Percentiles rank a stretch among this genome's conserved stretches.
These are phyloP conservation scores for Emesis furor DNA, from an alignment of 2,888 invertebrate species.

Conservation along the genomic window DNA sequence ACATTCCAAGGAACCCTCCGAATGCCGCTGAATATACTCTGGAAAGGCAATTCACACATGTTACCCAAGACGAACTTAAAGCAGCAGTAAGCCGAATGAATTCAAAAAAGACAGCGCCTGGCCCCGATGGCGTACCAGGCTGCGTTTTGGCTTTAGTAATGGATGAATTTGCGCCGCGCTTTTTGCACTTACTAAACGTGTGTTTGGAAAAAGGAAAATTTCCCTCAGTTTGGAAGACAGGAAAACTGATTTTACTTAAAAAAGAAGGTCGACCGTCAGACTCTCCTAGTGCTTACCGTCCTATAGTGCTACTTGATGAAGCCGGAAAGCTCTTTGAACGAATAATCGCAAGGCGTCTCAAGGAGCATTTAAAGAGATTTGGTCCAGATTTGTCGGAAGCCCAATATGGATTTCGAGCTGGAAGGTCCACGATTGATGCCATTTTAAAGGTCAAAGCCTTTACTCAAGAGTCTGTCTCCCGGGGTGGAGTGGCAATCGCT, in stretches of 20 bases:
- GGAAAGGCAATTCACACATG: not conserved
- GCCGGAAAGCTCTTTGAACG: not conserved
- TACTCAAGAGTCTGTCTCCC: not conserved
- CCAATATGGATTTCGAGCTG: not conserved
- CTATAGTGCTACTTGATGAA: slow-evolving; percentile 5
- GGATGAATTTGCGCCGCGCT: not conserved
- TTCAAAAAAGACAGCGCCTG: slow-evolving; percentile 30
- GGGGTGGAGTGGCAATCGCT: not conserved
- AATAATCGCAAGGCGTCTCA: not conserved
- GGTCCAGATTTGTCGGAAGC: not conserved
- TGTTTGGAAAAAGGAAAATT: slow-evolving; percentile 16
- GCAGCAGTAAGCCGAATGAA: not conserved
- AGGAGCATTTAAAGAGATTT: not conserved
- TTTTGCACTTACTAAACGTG: not conserved
- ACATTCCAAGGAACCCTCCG: not conserved
- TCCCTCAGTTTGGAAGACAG: slow-evolving; percentile 7
- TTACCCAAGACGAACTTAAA: not conserved
- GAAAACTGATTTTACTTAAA: not conserved
- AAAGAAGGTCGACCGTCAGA: not conserved
- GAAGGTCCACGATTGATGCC: not conserved
- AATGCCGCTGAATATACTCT: not conserved
- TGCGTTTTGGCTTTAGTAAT: not conserved
- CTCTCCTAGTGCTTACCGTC: not conserved
- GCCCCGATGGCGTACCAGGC: slow-evolving; percentile 29
- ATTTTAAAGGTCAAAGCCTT: not conserved